phyloP scores from a whole-genome alignment of 2,888 invertebrate species.

The Euspilapteryx auroguttella region DNA sequence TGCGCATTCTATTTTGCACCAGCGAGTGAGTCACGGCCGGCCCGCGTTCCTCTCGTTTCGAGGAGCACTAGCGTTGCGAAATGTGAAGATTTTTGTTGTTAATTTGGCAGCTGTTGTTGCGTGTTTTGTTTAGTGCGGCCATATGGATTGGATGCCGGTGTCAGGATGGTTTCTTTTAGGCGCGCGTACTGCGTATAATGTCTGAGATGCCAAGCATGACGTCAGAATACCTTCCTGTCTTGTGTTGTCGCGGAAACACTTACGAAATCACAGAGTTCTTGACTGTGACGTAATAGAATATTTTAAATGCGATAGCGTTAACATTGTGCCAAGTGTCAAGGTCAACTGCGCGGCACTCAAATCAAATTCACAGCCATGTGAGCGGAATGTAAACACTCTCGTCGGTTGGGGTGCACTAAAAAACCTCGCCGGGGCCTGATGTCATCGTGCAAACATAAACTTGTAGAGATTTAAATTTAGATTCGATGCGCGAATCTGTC shows the following conservation, averaged over 20 bases:
- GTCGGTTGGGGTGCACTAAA: slow-evolving; percentile 30
- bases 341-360: slow-evolving; percentile 20
- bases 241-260: no score
- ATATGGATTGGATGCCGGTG: no score
- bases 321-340: slow-evolving; percentile 13
- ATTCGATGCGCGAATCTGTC: slow-evolving; percentile 37
- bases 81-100: no score
- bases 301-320: no score
- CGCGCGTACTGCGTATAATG: no score
- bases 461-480: slow-evolving; percentile 48
- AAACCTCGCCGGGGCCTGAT: slow-evolving; percentile 44
- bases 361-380: slow-evolving; percentile 16
- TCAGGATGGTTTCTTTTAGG: no score
- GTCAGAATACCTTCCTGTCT: no score
- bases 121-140: no score
- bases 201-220: no score
- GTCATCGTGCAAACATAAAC: slow-evolving; percentile 52
- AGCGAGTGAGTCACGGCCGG: slow-evolving; percentile 19
- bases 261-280: not conserved
- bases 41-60: slow-evolving; percentile 18
- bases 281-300: not conserved
- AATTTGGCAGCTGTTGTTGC: no score
- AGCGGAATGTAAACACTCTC: slow-evolving; percentile 47
- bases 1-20: slow-evolving; percentile 2
- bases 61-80: slow-evolving; percentile 9